Evolutionary conservation across 1,140 invertebrate species (phyloP).

Genomic region (Drosophila murphyi): DNA sequence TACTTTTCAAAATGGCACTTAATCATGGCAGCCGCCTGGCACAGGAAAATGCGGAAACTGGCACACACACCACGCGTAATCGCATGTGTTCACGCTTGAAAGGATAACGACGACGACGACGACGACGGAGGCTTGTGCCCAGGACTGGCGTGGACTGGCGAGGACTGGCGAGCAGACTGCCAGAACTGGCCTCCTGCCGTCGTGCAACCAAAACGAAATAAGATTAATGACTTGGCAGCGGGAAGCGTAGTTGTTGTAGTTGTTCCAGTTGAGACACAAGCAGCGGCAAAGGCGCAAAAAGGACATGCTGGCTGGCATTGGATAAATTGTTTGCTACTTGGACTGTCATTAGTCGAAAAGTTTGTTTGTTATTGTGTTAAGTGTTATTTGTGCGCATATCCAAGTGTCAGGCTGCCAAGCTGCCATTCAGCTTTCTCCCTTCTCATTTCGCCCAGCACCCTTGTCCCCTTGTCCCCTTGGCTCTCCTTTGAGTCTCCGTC

Average conservation of each 20-base stretch:
- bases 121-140: slow-evolving; percentile 50
- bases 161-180: slow-evolving; percentile 34
- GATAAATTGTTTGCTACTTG: slow-evolving; percentile 83
- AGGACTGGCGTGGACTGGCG: slow-evolving; percentile 18
- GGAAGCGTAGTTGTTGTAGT: slow-evolving; percentile 36
- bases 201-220: slow-evolving; percentile 74
- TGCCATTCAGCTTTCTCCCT: slow-evolving; percentile 25
- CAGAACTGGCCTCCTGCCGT: slow-evolving; percentile 30
- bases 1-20: slow-evolving; percentile 84
- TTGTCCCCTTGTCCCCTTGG: no score
- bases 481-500: neutral
- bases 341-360: slow-evolving; percentile 84
- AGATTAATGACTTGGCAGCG: slow-evolving; percentile 83
- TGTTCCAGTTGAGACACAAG: neutral
- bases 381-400: slow-evolving; percentile 82
- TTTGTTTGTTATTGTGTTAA: slow-evolving; percentile 84
- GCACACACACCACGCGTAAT: slow-evolving; percentile 81
- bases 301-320: slow-evolving; percentile 64
- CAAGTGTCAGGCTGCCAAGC: slow-evolving; percentile 73
- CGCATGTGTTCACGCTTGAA: slow-evolving; percentile 84
- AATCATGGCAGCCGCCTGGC: slow-evolving; percentile 82
- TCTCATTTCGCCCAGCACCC: no score
- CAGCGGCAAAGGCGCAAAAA: slow-evolving; percentile 30
- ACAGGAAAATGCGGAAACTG: slow-evolving; percentile 82
- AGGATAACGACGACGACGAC: slow-evolving; percentile 68